Percentiles rank a stretch among this genome's conserved stretches.
These are phyloP conservation scores for Adelognathus sp. DNA, from an alignment of 2,888 invertebrate species.

Conservation along the genomic window DNA sequence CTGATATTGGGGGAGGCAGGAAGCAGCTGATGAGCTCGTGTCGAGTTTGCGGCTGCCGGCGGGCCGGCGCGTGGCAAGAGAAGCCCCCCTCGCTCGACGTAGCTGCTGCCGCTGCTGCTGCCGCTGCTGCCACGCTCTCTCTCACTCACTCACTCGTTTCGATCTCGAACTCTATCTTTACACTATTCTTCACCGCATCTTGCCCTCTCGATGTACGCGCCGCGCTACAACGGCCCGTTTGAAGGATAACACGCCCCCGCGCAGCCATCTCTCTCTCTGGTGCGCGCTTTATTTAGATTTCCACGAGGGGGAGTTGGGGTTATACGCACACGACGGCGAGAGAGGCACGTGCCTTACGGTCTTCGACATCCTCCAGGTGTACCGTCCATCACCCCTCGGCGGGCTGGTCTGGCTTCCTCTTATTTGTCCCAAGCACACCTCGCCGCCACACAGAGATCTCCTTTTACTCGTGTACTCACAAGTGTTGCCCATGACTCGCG, in stretches of 20 bases:
- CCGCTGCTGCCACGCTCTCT: constrained; percentile 68
- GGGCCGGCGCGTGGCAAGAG: constrained; percentile 70
- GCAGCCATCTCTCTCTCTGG: neutral
- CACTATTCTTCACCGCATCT: constrained; percentile 35
- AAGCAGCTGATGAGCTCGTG: constrained; percentile 75
- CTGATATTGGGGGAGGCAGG: constrained; percentile 68
- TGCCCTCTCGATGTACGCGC: constrained; percentile 20
- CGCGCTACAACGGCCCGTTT: constrained; percentile 13
- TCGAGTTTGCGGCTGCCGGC: constrained; percentile 75
- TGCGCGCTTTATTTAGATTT: constrained; percentile 52
- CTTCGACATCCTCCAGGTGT: constrained; percentile 57
- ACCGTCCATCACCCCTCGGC: neutral
- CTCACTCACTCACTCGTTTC: constrained; percentile 58
- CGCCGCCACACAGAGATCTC: no score
- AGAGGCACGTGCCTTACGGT: constrained; percentile 25
- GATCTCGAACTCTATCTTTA: constrained; percentile 30
- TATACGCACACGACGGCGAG: neutral
- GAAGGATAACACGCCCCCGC: constrained; percentile 54
- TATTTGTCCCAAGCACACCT: neutral
- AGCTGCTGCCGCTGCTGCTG: constrained; percentile 64
- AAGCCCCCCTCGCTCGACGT: constrained; percentile 74
- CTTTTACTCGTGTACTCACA: no score
- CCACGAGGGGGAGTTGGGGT: constrained; percentile 4
- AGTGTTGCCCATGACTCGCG: no score
- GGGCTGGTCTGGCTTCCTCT: constrained; percentile 4